A percentile compares a stretch with the other conserved stretches of the same genome.
phyloP scores from a whole-genome alignment of 1,140 invertebrate genomes.

The Diachasmimorpha longicaudata region DNA sequence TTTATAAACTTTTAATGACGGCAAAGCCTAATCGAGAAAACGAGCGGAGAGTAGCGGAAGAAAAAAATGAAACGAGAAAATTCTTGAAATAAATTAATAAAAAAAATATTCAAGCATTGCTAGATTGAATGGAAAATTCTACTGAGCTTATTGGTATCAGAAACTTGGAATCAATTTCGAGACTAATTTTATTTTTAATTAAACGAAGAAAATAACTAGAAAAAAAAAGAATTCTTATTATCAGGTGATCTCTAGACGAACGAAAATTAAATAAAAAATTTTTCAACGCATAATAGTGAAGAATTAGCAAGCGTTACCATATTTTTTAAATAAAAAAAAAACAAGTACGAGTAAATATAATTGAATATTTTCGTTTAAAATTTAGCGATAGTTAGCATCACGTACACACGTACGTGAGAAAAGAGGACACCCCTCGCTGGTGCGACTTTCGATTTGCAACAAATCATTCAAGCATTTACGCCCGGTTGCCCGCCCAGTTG shows the following conservation, averaged over 20 bases:
- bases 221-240: too few relatives aligned
- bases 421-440: slow-evolving; percentile 9
- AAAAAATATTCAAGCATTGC: neutral
- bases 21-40: slow-evolving; percentile 61
- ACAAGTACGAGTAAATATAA: too few relatives aligned
- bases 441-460: slow-evolving; percentile 51
- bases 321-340: too few relatives aligned
- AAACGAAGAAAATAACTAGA: too few relatives aligned
- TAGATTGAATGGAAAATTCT: neutral
- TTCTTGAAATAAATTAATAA: neutral
- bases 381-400: neutral
- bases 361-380: neutral
- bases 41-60: slow-evolving; percentile 27
- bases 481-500: slow-evolving; percentile 40
- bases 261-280: too few relatives aligned
- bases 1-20: slow-evolving; percentile 66
- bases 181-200: too few relatives aligned
- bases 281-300: too few relatives aligned
- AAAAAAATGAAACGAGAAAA: neutral
- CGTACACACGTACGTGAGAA: slow-evolving; percentile 15
- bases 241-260: too few relatives aligned
- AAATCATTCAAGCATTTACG: slow-evolving; percentile 52
- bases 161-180: slow-evolving; percentile 23
- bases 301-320: too few relatives aligned
- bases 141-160: neutral